phyloP scores from a whole-genome alignment of 2,797 vertebrate species.

The Eulemur albifrons region DNA sequence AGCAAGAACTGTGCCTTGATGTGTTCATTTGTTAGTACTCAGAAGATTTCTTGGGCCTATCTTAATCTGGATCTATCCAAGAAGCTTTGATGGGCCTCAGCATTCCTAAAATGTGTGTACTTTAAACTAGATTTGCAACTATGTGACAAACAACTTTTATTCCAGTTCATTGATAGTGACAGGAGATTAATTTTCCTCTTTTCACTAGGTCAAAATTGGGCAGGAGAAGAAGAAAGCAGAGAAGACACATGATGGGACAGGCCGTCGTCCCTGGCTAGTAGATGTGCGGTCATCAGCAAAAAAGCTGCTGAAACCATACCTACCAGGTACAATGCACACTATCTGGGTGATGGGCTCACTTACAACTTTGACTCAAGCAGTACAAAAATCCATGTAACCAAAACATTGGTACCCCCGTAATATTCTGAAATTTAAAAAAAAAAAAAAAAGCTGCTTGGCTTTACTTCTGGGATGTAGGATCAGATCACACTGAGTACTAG shows the following conservation, averaged over 20 bases:
- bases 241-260: not conserved
- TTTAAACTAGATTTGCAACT: not conserved
- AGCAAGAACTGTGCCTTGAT: not conserved
- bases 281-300: not conserved
- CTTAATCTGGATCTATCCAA: not conserved
- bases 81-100: not conserved
- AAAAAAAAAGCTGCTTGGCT: not conserved
- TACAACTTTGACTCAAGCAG: too few relatives aligned
- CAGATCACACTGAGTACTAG: not conserved
- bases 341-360: too few relatives aligned
- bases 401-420: too few relatives aligned
- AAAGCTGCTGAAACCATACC: not conserved
- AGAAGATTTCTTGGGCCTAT: not conserved
- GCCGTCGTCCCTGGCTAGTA: not conserved
- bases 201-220: not conserved
- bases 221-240: not conserved
- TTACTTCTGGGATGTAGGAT: not conserved
- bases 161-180: not conserved
- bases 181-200: conserved; percentile 21
- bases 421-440: too few relatives aligned
- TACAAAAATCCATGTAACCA: too few relatives aligned
- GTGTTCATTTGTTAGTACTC: not conserved
- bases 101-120: not conserved
- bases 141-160: conserved; percentile 12
- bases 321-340: too few relatives aligned